Evolutionary conservation across 2,797 vertebrate genomes (phyloP), one percentile per base, ranked within the genome.

Genomic region (Lacerta agilis): DNA sequence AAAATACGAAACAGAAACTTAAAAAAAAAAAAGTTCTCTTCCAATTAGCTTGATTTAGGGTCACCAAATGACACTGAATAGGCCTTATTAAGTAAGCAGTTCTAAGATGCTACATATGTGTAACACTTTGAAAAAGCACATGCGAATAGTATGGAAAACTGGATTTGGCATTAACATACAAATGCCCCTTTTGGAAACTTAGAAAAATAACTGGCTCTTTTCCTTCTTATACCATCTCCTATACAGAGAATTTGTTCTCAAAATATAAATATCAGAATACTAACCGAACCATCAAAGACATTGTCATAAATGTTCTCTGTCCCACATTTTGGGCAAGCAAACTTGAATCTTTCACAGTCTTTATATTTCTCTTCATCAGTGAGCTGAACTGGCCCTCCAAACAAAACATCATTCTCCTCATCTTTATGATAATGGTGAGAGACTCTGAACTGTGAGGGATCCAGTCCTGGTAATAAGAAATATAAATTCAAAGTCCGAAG

Each of bases 311-410:
- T 97, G 96, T 99, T 99, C 93, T 99, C 98, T 0, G 97, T 98
- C 94, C 97, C 96, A 1, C 99, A 99, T 55, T 97, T 96, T 11
- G 98, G 98, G 93, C 99, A 99, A 92, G 96, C 92, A 96, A 99
- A 99, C 83, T 97, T 98, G 96, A 99, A 99, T 93, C 97, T 97
- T 94, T 99, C 98, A 61, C 98, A 99, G 93, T 99, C 98, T 86
- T 96, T 98, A 89, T 98, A 99, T 83, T 98, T 98, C 95, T 99
- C 99, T 93, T 99, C 98, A 75, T 99, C 98, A 0, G 98, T 98
- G 92, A 99, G 98, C 94, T 99, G 99, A 90, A 97, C 97, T 29
- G 97, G 97, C 90, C 97, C 98, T 88, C 98, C 98, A 95, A 99
- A 96, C 81, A 96, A 96, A 86, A 94, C 96, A 33, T 98, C 98